phyloP scores from a whole-genome alignment of 2,888 invertebrate species.

The Trachelus stipa region DNA sequence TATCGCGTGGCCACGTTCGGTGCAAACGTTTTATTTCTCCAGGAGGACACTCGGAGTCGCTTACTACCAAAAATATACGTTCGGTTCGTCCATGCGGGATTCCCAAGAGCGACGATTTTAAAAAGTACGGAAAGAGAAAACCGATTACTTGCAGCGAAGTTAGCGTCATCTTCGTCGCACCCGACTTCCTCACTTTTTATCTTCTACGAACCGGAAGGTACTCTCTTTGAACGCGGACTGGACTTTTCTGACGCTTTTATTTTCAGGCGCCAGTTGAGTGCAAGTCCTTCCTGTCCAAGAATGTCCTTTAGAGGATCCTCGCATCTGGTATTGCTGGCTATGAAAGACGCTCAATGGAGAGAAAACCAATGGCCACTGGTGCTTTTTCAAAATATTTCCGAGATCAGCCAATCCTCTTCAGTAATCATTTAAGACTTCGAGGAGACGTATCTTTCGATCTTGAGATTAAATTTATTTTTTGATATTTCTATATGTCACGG shows the following conservation, averaged over 20 bases:
- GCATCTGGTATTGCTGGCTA: constrained; percentile 10
- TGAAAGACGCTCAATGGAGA: background rate
- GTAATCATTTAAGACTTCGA: background rate
- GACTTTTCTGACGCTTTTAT: background rate
- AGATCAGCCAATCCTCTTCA: background rate
- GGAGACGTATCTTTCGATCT: background rate
- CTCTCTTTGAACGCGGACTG: background rate
- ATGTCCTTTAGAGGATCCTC: constrained; percentile 4
- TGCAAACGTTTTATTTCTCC: constrained; percentile 34
- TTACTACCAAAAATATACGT: background rate
- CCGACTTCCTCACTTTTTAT: constrained; percentile 5
- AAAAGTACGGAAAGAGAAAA: constrained; percentile 1
- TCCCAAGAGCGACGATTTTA: background rate
- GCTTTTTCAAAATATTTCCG: background rate
- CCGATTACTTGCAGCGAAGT: constrained; percentile 23
- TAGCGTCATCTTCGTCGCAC: background rate
- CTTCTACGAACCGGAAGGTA: background rate
- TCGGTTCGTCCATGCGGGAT: background rate
- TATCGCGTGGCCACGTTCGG: constrained; percentile 43
- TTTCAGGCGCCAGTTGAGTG: background rate
- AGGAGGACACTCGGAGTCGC: constrained; percentile 28
- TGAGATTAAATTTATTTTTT: background rate
- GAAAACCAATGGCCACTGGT: background rate
- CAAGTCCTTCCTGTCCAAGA: background rate
- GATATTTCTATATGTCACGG: background rate